phyloP scores from a whole-genome alignment of 2,888 invertebrate species.

The Andrena minutula region DNA sequence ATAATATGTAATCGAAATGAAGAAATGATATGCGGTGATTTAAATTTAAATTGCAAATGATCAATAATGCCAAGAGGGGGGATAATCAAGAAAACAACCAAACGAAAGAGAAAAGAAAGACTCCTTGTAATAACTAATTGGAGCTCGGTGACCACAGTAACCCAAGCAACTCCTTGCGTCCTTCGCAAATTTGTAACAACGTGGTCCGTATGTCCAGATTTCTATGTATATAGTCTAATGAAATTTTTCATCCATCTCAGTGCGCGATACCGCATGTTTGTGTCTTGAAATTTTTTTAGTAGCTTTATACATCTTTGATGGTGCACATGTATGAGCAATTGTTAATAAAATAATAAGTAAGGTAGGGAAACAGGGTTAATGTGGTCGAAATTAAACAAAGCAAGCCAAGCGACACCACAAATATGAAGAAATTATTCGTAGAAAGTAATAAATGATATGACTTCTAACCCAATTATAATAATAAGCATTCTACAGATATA shows the following conservation, averaged over 20 bases:
- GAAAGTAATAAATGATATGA: slow-evolving; percentile 64
- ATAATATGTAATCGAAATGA: slow-evolving; percentile 62
- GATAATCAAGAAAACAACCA: slow-evolving; percentile 39
- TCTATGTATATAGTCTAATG: slow-evolving; percentile 41
- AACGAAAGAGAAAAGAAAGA: slow-evolving; percentile 57
- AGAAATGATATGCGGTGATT: slow-evolving; percentile 63
- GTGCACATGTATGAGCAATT: slow-evolving; percentile 81
- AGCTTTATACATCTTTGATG: slow-evolving; percentile 61
- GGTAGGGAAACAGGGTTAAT: slow-evolving; percentile 84
- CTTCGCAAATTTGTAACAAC: slow-evolving; percentile 66
- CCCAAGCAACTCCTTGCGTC: slow-evolving; percentile 80
- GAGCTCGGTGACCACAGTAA: slow-evolving; percentile 85
- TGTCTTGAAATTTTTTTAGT: slow-evolving; percentile 55
- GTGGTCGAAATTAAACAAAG: slow-evolving; percentile 83
- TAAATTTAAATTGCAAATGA: slow-evolving; percentile 70
- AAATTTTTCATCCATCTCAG: slow-evolving; percentile 55
- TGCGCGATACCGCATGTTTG: slow-evolving; percentile 63
- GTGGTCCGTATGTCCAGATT: slow-evolving; percentile 69
- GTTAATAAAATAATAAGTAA: slow-evolving; percentile 80
- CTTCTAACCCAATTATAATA: slow-evolving; percentile 63
- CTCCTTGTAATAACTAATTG: slow-evolving; percentile 76
- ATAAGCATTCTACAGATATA: slow-evolving; percentile 73
- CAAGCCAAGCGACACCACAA: slow-evolving; percentile 81
- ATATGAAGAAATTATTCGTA: slow-evolving; percentile 70
- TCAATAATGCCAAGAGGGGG: slow-evolving; percentile 61